Evolutionary conservation across 2,888 invertebrate species (phyloP).

Genomic region (Drosophila atroscutellata): DNA sequence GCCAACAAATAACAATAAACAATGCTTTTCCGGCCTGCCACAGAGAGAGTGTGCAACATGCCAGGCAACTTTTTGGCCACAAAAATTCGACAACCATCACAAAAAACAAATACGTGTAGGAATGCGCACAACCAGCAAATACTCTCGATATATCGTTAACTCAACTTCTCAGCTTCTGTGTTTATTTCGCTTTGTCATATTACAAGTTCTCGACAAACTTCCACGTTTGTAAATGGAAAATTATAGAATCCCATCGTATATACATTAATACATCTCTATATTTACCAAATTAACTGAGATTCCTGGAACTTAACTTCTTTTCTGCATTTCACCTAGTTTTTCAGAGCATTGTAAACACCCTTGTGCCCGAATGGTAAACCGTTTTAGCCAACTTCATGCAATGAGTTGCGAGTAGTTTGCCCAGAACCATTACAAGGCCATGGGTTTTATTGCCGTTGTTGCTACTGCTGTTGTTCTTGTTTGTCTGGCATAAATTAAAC

Average conservation of each 20-base stretch:
- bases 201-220: not conserved
- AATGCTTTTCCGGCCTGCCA: constrained; percentile 75
- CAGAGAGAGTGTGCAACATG: constrained; percentile 52
- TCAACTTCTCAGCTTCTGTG: not conserved
- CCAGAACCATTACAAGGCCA: constrained; percentile 74
- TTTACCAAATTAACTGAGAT: not conserved
- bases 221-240: not conserved
- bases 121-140: constrained; percentile 3
- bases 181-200: not conserved
- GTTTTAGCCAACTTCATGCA: constrained; percentile 30
- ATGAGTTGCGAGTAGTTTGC: constrained; percentile 16
- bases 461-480: constrained; percentile 12
- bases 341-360: not conserved
- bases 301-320: not conserved
- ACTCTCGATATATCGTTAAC: constrained; percentile 2
- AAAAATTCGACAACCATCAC: constrained; percentile 23
- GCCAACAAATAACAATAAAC: constrained; percentile 61
- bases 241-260: not conserved
- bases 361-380: not conserved
- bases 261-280: not conserved
- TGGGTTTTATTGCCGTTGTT: constrained; percentile 37
- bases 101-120: not conserved
- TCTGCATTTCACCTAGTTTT: not conserved
- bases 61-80: constrained; percentile 43
- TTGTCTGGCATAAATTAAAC: constrained; percentile 68